Percentiles rank a stretch among this genome's conserved stretches.
phyloP scores from a whole-genome alignment of 2,888 invertebrate genomes.

The Cerastoderma edule region DNA sequence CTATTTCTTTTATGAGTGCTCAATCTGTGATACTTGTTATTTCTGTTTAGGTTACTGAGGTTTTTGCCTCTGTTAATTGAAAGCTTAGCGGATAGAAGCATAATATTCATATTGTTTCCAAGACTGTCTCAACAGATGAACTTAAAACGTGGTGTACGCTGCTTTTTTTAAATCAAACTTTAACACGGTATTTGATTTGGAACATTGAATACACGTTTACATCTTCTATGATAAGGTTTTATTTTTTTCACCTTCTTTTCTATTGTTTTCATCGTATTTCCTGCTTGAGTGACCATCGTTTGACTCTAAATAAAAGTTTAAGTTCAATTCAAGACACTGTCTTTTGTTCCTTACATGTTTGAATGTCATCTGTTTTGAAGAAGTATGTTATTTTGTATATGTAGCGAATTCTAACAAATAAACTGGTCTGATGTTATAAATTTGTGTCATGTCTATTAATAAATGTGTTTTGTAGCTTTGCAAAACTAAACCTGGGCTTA shows the following conservation, averaged over 20 bases:
- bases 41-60: neutral
- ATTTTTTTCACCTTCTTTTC: neutral
- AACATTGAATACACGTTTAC: neutral
- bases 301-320: neutral
- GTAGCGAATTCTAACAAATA: slow-evolving; percentile 25
- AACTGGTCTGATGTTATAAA: slow-evolving; percentile 21
- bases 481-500: too few relatives aligned
- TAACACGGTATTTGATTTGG: neutral
- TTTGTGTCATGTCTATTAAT: neutral
- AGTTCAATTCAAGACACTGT: neutral
- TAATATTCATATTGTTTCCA: neutral
- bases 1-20: slow-evolving; percentile 9
- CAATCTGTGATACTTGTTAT: slow-evolving; percentile 15
- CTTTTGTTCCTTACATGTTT: neutral
- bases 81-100: neutral
- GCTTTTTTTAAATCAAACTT: neutral
- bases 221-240: slow-evolving; percentile 4
- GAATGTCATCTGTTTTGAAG: slow-evolving; percentile 2
- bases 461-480: too few relatives aligned
- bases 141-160: too few relatives aligned
- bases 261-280: neutral
- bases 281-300: neutral
- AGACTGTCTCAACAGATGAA: neutral
- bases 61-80: neutral
- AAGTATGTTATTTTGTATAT: slow-evolving; percentile 12